These are phyloP conservation scores for Agrotis ipsilon DNA, from an alignment of 2,888 invertebrate genomes.

Conservation along the genomic window DNA sequence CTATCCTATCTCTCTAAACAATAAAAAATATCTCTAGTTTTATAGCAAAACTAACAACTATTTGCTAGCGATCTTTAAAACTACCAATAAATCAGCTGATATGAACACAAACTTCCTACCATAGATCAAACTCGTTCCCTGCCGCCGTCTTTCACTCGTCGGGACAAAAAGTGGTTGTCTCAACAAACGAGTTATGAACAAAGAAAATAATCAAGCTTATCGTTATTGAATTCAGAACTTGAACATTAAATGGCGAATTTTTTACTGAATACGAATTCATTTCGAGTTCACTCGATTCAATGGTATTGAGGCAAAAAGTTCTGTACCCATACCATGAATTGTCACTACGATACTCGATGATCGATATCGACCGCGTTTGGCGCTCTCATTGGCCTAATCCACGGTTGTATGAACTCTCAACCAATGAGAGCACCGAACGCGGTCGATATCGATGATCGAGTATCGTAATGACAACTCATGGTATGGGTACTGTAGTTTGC, in stretches of 20 bases:
- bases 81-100: conserved; percentile 43
- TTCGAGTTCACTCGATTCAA: conserved; percentile 63
- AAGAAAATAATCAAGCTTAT: conserved; percentile 62
- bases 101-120: conserved; percentile 34
- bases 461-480: too few relatives aligned
- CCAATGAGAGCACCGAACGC: too few relatives aligned
- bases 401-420: too few relatives aligned
- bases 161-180: conserved; percentile 61
- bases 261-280: conserved; percentile 60
- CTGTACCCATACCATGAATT: too few relatives aligned
- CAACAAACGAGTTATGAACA: conserved; percentile 64
- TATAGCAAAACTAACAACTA: conserved; percentile 17
- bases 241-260: conserved; percentile 56
- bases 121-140: conserved; percentile 54
- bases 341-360: too few relatives aligned
- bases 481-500: too few relatives aligned
- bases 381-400: too few relatives aligned
- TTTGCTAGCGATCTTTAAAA: conserved; percentile 11
- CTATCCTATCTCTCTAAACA: not conserved
- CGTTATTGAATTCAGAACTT: conserved; percentile 64
- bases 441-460: too few relatives aligned
- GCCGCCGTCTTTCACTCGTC: conserved; percentile 37
- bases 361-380: too few relatives aligned
- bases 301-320: conserved; percentile 61
- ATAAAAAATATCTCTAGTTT: conserved; percentile 4